Evolutionary conservation across 2,113 vertebrate genomes (phyloP).

Genomic region (Hemichromis elongatus): DNA sequence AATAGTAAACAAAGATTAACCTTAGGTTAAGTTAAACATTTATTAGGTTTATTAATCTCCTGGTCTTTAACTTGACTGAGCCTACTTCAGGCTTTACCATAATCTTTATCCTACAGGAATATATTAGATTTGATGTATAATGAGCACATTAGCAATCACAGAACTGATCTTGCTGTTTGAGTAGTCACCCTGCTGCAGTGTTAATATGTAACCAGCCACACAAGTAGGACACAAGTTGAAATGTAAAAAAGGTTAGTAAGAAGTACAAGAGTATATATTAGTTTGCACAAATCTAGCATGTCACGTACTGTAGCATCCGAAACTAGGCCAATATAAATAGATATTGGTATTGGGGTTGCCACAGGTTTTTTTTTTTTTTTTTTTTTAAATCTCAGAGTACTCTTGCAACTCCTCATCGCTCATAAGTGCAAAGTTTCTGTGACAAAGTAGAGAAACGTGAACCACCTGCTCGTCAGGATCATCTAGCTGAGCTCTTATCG

Average conservation of each 20-base stretch:
- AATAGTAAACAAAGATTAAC: not conserved
- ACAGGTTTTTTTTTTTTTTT: not conserved
- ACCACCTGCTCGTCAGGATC: not conserved
- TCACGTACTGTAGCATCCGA: not conserved
- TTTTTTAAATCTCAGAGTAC: not conserved
- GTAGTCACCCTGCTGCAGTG: not conserved
- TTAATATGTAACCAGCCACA: constrained; percentile 28
- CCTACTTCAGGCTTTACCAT: not conserved
- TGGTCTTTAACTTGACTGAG: not conserved
- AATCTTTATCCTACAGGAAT: not conserved
- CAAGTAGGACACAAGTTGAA: not conserved
- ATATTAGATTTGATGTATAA: not conserved
- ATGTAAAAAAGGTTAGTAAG: not conserved
- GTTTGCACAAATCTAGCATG: not conserved
- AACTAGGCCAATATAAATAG: constrained; percentile 35
- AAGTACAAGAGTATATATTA: not conserved
- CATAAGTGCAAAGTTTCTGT: not conserved
- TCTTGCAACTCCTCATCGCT: not conserved
- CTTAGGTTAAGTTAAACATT: not conserved
- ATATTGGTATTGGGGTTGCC: not conserved
- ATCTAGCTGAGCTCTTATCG: not conserved
- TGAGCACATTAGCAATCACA: not conserved
- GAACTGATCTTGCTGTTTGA: not conserved
- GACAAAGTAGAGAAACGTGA: not conserved
- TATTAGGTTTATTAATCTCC: not conserved